phyloP scores from a whole-genome alignment of 64 coral and sea anemone genomes.

The Pachyseris speciosa region DNA sequence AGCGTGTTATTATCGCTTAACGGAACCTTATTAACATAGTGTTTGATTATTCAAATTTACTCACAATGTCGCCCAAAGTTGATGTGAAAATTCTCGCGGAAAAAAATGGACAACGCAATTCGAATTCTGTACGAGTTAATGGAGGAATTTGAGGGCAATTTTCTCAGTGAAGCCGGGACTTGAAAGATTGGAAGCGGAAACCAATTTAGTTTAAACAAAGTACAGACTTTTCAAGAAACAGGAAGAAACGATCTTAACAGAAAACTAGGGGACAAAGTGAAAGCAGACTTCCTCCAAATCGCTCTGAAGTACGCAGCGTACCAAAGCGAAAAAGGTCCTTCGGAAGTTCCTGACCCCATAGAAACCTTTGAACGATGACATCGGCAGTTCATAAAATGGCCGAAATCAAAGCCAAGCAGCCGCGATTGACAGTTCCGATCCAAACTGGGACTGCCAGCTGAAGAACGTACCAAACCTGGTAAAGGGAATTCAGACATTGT shows the following conservation, averaged over 20 bases:
- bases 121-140: conserved; percentile 60
- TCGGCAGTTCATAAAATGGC: neutral
- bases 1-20: too few species aligned
- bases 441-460: conserved; percentile 2
- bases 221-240: conserved; percentile 49
- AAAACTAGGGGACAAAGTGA: conserved; percentile 38
- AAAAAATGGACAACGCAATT: conserved; percentile 56
- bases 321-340: neutral
- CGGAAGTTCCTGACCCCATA: neutral
- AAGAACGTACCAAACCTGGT: conserved; percentile 39
- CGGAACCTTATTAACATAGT: too few species aligned
- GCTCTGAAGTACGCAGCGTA: neutral
- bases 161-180: conserved; percentile 17
- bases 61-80: too few species aligned
- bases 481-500: conserved; percentile 41
- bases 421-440: conserved; percentile 18
- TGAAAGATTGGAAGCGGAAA: neutral
- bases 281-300: conserved; percentile 1
- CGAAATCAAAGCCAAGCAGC: conserved; percentile 15
- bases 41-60: too few species aligned
- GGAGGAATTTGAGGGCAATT: conserved; percentile 78
- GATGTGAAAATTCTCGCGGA: too few species aligned
- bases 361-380: neutral
- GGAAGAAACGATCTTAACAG: conserved; percentile 24
- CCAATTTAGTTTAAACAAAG: neutral